phyloP scores from a whole-genome alignment of 1,140 invertebrate genomes.

The Macrosteles quadrilineatus region DNA sequence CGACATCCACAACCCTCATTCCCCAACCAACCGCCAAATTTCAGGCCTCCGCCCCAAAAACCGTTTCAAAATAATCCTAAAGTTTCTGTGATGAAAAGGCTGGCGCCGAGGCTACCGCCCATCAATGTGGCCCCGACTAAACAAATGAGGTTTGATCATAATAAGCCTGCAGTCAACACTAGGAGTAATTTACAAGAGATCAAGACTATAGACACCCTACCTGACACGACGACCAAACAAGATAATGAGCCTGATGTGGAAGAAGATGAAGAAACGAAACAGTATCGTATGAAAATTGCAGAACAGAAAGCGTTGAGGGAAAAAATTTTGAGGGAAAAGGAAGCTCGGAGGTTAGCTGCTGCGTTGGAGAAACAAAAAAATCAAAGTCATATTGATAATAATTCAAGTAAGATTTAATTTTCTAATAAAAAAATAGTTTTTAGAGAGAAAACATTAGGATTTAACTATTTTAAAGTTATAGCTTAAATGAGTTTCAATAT shows the following conservation, averaged over 20 bases:
- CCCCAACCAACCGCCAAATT: neutral
- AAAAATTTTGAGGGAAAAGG: constrained; percentile 11
- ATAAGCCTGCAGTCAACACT: no score
- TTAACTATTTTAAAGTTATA: no score
- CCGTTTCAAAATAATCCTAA: neutral
- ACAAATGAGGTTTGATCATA: no score
- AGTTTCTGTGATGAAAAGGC: neutral
- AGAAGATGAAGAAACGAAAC: constrained; percentile 16
- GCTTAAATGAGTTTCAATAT: no score
- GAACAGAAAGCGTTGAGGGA: constrained; percentile 16
- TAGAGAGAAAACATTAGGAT: no score
- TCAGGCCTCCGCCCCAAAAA: neutral
- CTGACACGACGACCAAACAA: neutral
- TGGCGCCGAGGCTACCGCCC: neutral
- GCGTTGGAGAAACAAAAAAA: constrained; percentile 7
- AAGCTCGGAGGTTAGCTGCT: neutral
- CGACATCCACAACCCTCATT: neutral
- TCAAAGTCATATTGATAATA: neutral
- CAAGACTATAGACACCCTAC: constrained; percentile 5
- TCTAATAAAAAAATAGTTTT: no score
- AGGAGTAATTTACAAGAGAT: constrained; percentile 9
- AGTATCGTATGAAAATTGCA: constrained; percentile 9
- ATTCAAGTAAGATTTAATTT: no score
- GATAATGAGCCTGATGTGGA: neutral
- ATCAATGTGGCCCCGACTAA: no score